Conservation (phyloP, 1,140 invertebrate genomes). For the Saccostrea echinata region DNA sequence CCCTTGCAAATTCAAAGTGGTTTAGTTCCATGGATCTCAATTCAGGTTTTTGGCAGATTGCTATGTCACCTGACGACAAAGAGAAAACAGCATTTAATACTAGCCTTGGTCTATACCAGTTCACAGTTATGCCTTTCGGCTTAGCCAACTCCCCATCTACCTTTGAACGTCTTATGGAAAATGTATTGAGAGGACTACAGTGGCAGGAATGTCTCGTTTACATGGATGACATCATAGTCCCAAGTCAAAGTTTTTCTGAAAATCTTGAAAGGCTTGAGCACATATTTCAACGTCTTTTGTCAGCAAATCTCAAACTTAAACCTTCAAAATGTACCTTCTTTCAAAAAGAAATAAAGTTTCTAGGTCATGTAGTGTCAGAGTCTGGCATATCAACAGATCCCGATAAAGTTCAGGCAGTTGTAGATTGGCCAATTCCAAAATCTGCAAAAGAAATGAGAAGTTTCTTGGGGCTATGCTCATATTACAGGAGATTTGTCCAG, state of each 20-base stretch:
- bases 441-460: constrained; percentile 10
- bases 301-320: constrained; percentile 53
- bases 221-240: constrained; percentile 50
- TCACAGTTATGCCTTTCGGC: constrained; percentile 52
- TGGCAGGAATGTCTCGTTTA: constrained; percentile 18
- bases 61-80: constrained; percentile 67
- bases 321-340: constrained; percentile 53
- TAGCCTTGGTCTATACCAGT: constrained; percentile 47
- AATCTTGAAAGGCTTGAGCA: constrained; percentile 33
- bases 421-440: constrained; percentile 14
- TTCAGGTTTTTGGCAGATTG: constrained; percentile 75
- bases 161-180: constrained; percentile 62
- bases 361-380: constrained; percentile 54
- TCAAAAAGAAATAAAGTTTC: constrained; percentile 33
- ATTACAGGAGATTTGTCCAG: not conserved
- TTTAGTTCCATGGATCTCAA: constrained; percentile 12
- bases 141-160: constrained; percentile 46
- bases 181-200: constrained; percentile 65
- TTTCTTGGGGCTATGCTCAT: constrained; percentile 31
- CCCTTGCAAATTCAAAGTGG: not conserved
- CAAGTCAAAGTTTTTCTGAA: constrained; percentile 41
- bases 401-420: constrained; percentile 59
- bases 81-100: constrained; percentile 59
- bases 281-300: constrained; percentile 42
- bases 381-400: constrained; percentile 63